Evolutionary conservation across 2,888 invertebrate genomes (phyloP).

Genomic region (Neoaliturus tenellus): DNA sequence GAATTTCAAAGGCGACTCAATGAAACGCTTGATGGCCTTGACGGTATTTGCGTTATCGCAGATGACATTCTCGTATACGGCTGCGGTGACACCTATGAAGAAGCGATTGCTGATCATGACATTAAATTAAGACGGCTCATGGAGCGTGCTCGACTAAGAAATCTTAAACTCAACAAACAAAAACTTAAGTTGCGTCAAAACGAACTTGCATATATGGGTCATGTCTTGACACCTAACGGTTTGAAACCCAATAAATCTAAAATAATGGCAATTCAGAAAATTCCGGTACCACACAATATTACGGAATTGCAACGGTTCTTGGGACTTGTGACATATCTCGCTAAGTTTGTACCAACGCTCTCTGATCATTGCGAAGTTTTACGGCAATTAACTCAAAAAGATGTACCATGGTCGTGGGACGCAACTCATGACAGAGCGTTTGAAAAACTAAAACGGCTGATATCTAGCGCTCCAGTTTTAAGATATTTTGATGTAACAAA

Average conservation of each 20-base stretch:
- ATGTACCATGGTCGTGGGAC: not conserved
- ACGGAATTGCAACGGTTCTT: not conserved
- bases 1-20: too few species aligned
- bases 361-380: not conserved
- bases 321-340: not conserved
- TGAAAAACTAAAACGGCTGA: not conserved
- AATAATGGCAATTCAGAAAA: not conserved
- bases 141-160: too few species aligned
- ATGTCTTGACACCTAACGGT: not conserved
- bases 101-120: conserved; percentile 59
- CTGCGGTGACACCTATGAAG: conserved; percentile 56
- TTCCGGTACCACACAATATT: not conserved
- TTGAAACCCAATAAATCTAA: not conserved
- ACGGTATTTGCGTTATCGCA: conserved; percentile 38
- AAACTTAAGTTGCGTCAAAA: not conserved
- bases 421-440: not conserved
- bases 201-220: not conserved
- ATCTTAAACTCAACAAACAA: not conserved
- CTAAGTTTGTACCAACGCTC: not conserved
- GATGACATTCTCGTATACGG: conserved; percentile 63
- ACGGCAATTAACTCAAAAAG: not conserved
- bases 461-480: not conserved
- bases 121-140: conserved; percentile 51
- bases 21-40: too few species aligned
- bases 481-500: not conserved